phyloP scores from a whole-genome alignment of 2,113 vertebrate species.

The Salminus brasiliensis region DNA sequence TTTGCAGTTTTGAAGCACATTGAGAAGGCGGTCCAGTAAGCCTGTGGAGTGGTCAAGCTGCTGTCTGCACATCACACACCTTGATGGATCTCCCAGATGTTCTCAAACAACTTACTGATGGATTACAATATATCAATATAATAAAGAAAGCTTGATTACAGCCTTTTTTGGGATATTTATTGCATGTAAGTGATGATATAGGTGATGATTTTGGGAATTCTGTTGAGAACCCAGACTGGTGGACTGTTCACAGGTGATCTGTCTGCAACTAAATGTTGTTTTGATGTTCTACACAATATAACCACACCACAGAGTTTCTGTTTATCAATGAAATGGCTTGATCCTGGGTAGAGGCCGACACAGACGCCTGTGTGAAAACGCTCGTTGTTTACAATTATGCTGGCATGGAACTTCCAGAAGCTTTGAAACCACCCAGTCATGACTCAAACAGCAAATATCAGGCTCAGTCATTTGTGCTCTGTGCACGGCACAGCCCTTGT shows the following conservation, averaged over 20 bases:
- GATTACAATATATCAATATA: too few species aligned
- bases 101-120: neutral
- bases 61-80: neutral
- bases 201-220: too few species aligned
- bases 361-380: conserved; percentile 27
- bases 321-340: neutral
- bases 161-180: too few species aligned
- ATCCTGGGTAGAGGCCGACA: conserved; percentile 1
- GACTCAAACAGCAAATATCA: conserved; percentile 44
- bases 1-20: neutral
- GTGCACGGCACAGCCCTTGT: conserved; percentile 12
- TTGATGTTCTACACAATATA: too few species aligned
- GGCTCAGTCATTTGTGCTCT: conserved; percentile 4
- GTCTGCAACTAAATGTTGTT: too few species aligned
- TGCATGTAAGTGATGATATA: too few species aligned
- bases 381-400: neutral
- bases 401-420: conserved; percentile 7
- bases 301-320: too few species aligned
- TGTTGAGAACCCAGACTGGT: too few species aligned
- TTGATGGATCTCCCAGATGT: neutral
- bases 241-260: too few species aligned
- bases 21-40: neutral
- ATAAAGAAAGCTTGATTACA: too few species aligned
- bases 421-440: conserved; percentile 13
- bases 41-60: too few species aligned